Evolutionary conservation across 2,888 invertebrate species (phyloP).

Genomic region (Caenorhabditis doughertyi): DNA sequence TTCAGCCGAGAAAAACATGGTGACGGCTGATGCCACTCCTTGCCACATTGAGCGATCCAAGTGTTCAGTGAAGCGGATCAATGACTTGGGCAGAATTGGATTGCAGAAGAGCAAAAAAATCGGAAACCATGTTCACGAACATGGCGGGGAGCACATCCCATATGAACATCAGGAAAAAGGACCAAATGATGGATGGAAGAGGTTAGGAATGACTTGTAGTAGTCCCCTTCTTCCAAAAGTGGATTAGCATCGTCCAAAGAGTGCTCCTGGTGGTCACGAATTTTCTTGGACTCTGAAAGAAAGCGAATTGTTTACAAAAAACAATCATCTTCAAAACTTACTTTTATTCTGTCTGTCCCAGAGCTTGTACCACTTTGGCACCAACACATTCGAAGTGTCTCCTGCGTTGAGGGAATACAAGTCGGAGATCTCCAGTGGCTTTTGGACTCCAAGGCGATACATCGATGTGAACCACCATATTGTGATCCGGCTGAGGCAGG

Average conservation of each 20-base stretch:
- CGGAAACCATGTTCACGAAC: slow-evolving; percentile 76
- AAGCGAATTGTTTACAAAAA: not conserved
- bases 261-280: too few relatives aligned
- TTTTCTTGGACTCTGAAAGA: not conserved
- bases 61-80: slow-evolving; percentile 80
- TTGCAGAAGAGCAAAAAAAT: slow-evolving; percentile 79
- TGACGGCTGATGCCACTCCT: slow-evolving; percentile 76
- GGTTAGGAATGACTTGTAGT: slow-evolving; percentile 63
- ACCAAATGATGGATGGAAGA: slow-evolving; percentile 70
- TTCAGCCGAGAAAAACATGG: slow-evolving; percentile 79
- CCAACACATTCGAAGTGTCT: slow-evolving; percentile 77
- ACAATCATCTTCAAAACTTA: not conserved
- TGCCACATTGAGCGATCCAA: slow-evolving; percentile 79
- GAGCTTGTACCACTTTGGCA: slow-evolving; percentile 77
- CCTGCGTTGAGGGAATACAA: slow-evolving; percentile 78
- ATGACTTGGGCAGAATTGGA: slow-evolving; percentile 77
- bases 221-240: slow-evolving; percentile 66
- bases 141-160: slow-evolving; percentile 79
- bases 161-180: slow-evolving; percentile 77
- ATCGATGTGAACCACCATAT: slow-evolving; percentile 91
- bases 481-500: slow-evolving; percentile 91
- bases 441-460: slow-evolving; percentile 77
- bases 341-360: slow-evolving; percentile 76
- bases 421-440: slow-evolving; percentile 79
- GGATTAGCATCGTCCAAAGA: slow-evolving; percentile 53